Base-by-base conservation (phyloP, 2,888 invertebrate genomes). In the Pilophorus perplexus region DNA sequence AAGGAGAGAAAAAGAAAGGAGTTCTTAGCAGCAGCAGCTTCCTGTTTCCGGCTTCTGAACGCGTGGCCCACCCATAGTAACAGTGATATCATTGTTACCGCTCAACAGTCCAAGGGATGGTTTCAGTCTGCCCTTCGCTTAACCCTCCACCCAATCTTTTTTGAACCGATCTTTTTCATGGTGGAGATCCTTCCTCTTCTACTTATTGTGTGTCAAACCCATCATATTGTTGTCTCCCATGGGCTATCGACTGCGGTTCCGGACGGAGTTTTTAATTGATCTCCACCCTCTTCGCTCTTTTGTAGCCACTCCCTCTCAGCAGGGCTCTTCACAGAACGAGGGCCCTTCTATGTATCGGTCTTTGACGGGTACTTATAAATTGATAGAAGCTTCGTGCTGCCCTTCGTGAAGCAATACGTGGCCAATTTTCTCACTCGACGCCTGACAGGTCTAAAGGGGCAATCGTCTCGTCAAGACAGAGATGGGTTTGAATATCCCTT, bases 211-310 rank as follows among this genome's bases (percentile, higher is more conserved):
- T 64, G 64, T 54, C 64, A 54, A 40, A 54, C 40, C 40, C 66
- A 50, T 66, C 66, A 57, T 40, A 66, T 66, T 66, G 66, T 66
- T 57, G 66, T 66, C 66, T 66, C 46, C 66, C 57, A 37, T 16
- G 64, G 38, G 27, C 50, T 38, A 38, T 66, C 55, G 66, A 57
- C 55, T 57, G 44, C 20, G 46, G 66, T 55, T 66, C 66, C 66
- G 66, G 66, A 57, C 50, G 55, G 37, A 66, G 55, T 40, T 55
- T 66, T 66, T 66, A 66, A 66, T 66, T 66, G 66, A 64, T 64
- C 64, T 50, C 27, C 40, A 22, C 42, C 52, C 52, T 16, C 28
- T 14, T 27, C n/a, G n/a, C n/a, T n/a, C n/a, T n/a, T n/a, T n/a
- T n/a, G n/a, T n/a, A n/a, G n/a, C n/a, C n/a, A n/a, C n/a, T n/a